Evolutionary conservation across 2,113 vertebrate species (phyloP).

Genomic region (Ammodytes marinus): DNA sequence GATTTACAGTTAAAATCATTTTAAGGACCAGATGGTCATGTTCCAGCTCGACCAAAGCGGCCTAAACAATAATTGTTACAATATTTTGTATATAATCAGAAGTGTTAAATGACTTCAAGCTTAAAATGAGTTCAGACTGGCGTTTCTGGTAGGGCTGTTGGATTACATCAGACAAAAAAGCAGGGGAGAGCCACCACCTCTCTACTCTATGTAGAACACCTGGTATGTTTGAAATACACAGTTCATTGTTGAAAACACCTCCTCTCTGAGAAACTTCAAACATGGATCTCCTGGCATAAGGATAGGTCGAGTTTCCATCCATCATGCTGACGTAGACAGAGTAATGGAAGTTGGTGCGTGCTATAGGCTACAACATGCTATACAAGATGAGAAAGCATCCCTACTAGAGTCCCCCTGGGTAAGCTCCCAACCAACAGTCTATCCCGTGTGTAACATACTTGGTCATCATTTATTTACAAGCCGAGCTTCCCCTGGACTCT

Average conservation of each 20-base stretch:
- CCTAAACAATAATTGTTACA: neutral
- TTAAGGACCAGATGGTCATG: neutral
- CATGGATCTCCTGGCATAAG: conserved; percentile 20
- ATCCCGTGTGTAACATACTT: conserved; percentile 72
- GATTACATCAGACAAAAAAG: neutral
- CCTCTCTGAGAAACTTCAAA: conserved; percentile 9
- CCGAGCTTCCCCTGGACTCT: conserved; percentile 61
- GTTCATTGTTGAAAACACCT: conserved; percentile 11
- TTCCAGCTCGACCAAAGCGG: neutral
- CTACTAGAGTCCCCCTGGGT: conserved; percentile 70
- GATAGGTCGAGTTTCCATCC: conserved; percentile 43
- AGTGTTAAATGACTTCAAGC: neutral
- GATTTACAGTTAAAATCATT: too few species aligned
- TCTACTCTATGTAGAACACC: neutral
- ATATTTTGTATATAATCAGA: neutral
- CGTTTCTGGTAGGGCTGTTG: neutral
- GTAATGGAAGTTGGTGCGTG: conserved; percentile 53
- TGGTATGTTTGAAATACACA: neutral
- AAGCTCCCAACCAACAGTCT: conserved; percentile 69
- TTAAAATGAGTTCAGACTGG: neutral
- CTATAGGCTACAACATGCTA: conserved; percentile 27
- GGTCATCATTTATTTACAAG: conserved; percentile 80
- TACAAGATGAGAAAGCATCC: conserved; percentile 75
- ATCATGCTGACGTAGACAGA: conserved; percentile 59
- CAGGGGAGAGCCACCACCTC: neutral